Base-by-base conservation (phyloP, 2,797 vertebrate species). In the Vipera latastei region DNA sequence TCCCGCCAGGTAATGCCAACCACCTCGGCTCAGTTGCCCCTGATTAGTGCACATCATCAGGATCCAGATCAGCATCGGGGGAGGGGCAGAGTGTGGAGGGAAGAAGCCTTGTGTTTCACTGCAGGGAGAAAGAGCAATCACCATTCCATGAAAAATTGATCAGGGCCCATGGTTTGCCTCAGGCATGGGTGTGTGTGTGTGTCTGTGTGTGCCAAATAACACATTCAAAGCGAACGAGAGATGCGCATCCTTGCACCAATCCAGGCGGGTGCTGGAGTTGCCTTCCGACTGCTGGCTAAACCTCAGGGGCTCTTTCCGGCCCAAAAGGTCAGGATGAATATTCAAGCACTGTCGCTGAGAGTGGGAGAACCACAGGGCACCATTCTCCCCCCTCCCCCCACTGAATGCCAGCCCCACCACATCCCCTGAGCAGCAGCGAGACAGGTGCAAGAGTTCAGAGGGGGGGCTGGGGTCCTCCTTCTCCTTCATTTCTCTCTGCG, bases 81-180 rank as follows among this genome's bases (percentile, higher is more conserved):
- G 12, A 25, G 18, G 25, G n/a, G 26, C 28, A 89, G 12, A 25
- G 48, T 4, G 61, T 60, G 26, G 4, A 53, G n/a, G 25, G 18
- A 7, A 63, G 22, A 7, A 44, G 25, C 4, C 90, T 91, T 93
- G 83, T 88, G 89, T 14, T 92, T 86, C 60, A 38, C 7, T 0
- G 90, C 60, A 6, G 8, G 93, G 51, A 61, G 96, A 96, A 96
- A 95, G 95, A 22, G 57, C 96, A 95, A 95, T 96, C 95, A 97
- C 94, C 94, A 95, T 96, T 96, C 96, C 97, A 96, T 97, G 97
- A 97, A 97, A 97, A 96, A 97, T 97, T 95, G 96, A 97, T 96
- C 65, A 55, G 22, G 88, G 8, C 93, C 20, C 88, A 93, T 9
- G 95, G 93, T 93, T 90, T 89, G 94, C 4, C 95, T 86, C 96